These are phyloP conservation scores for Serripes groenlandicus DNA, from an alignment of 2,888 invertebrate species.

Conservation along the genomic window DNA sequence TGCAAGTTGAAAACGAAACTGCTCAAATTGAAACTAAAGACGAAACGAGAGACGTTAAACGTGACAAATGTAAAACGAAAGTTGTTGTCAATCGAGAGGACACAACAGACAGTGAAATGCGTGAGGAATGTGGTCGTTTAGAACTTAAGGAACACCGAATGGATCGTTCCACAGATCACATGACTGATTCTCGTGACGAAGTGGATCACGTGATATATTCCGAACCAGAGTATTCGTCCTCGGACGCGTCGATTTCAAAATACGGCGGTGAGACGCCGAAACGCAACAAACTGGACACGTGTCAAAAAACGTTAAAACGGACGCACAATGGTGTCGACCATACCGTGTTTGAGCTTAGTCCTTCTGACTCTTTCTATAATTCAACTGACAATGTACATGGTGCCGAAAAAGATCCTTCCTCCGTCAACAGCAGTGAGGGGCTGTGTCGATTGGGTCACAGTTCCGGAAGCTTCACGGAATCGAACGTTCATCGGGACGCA, in stretches of 20 bases:
- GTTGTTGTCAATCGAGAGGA: not conserved
- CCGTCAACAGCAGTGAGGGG: conserved; percentile 48
- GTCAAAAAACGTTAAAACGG: conserved; percentile 62
- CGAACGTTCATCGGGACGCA: conserved; percentile 29
- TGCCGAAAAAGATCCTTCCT: conserved; percentile 29
- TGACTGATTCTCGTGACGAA: conserved; percentile 34
- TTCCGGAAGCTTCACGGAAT: conserved; percentile 51
- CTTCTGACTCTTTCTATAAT: conserved; percentile 63
- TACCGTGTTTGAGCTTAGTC: conserved; percentile 65
- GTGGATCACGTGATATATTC: conserved; percentile 60
- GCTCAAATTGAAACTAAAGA: conserved; percentile 38
- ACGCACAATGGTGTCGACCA: conserved; percentile 61
- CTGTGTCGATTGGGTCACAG: conserved; percentile 52
- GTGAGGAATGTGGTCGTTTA: conserved; percentile 1
- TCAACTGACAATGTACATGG: conserved; percentile 58
- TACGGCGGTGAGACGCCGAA: conserved; percentile 35
- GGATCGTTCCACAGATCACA: conserved; percentile 22
- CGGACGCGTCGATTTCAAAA: conserved; percentile 57
- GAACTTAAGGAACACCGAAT: conserved; percentile 51
- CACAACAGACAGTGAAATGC: not conserved
- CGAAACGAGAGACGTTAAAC: not conserved
- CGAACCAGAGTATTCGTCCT: conserved; percentile 63
- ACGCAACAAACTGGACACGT: conserved; percentile 42
- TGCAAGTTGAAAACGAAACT: conserved; percentile 40
- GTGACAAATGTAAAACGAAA: conserved; percentile 14